Percentiles rank a stretch among this genome's conserved stretches.
phyloP scores from a whole-genome alignment of 2,888 invertebrate species.

The Ceramica pisi region DNA sequence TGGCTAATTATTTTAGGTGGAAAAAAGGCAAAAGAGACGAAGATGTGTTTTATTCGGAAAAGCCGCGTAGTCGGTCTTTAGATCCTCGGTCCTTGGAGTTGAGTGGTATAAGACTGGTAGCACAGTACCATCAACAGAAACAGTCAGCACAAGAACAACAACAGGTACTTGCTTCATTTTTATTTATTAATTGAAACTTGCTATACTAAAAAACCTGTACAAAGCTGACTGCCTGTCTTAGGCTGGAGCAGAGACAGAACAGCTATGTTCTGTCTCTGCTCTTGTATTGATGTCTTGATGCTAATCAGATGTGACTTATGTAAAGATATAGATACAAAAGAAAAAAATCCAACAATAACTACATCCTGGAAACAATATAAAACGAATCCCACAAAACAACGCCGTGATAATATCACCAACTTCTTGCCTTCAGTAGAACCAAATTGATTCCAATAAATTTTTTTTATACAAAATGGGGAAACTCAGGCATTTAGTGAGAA shows the following conservation, averaged over 20 bases:
- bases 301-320: too few relatives aligned
- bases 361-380: too few relatives aligned
- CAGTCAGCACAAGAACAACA: slow-evolving; percentile 49
- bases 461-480: too few relatives aligned
- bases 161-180: slow-evolving; percentile 41
- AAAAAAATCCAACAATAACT: not conserved
- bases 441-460: not conserved
- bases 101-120: slow-evolving; percentile 92
- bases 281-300: too few relatives aligned
- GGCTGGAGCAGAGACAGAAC: too few relatives aligned
- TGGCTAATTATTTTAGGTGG: slow-evolving; percentile 94
- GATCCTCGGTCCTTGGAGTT: slow-evolving; percentile 93
- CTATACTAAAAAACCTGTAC: too few relatives aligned
- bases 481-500: not conserved
- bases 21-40: slow-evolving; percentile 92
- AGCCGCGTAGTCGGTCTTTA: slow-evolving; percentile 94
- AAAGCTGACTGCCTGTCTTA: too few relatives aligned
- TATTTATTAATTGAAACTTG: not conserved
- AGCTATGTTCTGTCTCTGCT: too few relatives aligned
- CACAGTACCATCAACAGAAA: slow-evolving; percentile 86
- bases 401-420: not conserved
- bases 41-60: slow-evolving; percentile 89
- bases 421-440: not conserved
- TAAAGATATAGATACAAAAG: too few relatives aligned
- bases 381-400: too few relatives aligned